Base-by-base conservation (phyloP, 2,888 invertebrate genomes). In the Drosophila incognita region DNA sequence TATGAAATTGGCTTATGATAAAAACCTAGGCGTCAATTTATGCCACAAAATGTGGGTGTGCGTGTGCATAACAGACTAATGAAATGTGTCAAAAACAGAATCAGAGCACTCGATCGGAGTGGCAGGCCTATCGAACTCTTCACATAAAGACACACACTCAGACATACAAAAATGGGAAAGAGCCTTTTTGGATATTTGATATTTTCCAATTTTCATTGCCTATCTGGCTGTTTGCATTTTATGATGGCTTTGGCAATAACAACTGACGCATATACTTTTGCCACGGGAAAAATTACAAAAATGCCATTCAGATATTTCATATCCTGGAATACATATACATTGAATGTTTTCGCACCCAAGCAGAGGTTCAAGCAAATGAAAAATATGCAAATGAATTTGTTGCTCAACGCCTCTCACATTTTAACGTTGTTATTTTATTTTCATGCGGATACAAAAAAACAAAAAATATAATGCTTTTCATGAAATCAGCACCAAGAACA, bases 361-460 rank as follows among this genome's bases (percentile, higher is more conserved):
- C 60, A 46, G 69, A 70, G 60, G 57, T 71, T 66, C 59, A 64
- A 70, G 69, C 80, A 87, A 87, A 86, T 87, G 85, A 82, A 80
- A 86, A 87, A 86, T 86, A 86, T 86, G 86, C 86, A 86, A 86
- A 86, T 86, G 81, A 86, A 86, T 82, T 86, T 86, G 85, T 87
- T 86, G 81, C 86, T 83, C 86, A 82, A 86, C 81, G 79, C 76
- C 81, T 46, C 29, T 33, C 40, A 7, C 38, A 52, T 69, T 66
- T 74, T 46, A 61, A 64, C 71, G 73, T 64, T 84, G 79, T 81
- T 86, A 82, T 86, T 87, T 81, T 81, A 77, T 84, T 83, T 82
- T 72, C 60, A 76, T 74, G 81, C 71, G 75, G 76, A 83, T 85
- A 75, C 79, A 77, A 79, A 76, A 70, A 73, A 62, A 49, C 79